Base-by-base conservation (phyloP, 2,113 vertebrate species). In the Microcebus ravelobensis region DNA sequence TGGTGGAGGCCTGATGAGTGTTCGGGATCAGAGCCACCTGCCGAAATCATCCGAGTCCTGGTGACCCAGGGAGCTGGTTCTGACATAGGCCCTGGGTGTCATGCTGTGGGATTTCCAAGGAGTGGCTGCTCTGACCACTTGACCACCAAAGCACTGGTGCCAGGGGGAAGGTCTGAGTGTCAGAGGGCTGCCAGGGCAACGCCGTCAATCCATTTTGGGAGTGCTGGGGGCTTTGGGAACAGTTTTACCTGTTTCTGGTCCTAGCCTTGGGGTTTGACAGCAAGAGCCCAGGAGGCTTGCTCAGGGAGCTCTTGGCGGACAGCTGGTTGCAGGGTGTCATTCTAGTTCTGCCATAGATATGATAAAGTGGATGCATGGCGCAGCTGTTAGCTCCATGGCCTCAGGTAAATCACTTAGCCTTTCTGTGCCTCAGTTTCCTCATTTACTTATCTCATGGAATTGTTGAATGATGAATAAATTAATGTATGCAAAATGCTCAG, bases 181-280 rank as follows among this genome's bases (percentile, higher is more conserved):
- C 12, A 1, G 20, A 11, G n/a, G 65, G 23, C 36, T 20, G 48
- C 70, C 21, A 3, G n/a, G 63, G 25, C 6, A 36, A 6, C n/a
- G 25, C 7, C 8, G 17, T 27, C 17, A 31, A 29, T 50, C 17
- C 31, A 15, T 0, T 0, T 0, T 8, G 27, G 15, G 36, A 59
- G 14, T 2, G 20, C 8, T 39, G 67, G 81, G 67, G 81, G 79
- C 5, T 17, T 55, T 1, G 15, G 52, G 52, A 45, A 2, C 10
- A 8, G 6, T 42, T 42, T 52, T 52, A 45, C 50, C 20, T 27
- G n/a, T 31, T 36, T 87, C 81, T 87, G 34, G 10, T 29, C n/a
- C 25, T 25, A 29, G 29, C 25, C 63, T 73, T 11, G 0, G 8
- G 48, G 34, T 63, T 65, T 79, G n/a, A 71, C 34, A 67, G 21